Base-by-base conservation (phyloP, 1,140 invertebrate species). In the Chlorops oryzae region DNA sequence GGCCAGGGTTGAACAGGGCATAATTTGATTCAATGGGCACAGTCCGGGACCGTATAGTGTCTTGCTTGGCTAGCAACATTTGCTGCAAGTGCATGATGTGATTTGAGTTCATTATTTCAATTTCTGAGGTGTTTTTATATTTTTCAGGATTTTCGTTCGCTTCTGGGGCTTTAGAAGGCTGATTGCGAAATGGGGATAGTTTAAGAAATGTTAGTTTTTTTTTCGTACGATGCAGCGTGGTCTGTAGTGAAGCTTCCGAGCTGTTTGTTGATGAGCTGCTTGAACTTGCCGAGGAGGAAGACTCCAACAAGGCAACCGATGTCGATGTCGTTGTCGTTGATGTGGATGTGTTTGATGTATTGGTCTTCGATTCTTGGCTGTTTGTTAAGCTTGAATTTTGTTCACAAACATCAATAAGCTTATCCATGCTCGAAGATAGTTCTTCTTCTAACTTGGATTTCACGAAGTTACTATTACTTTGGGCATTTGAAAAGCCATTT, bases 1-100 rank as follows among this genome's bases (percentile, higher is more conserved):
- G 69, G 0, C 69, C 65, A 7, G 69, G 68, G 51, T 71, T 67
- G 18, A 71, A 71, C 7, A 71, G 40, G 7, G 71, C 68, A 48
- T 71, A 71, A 50, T 71, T 71, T 7, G 65, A 71, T 43, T 71
- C 69, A 37, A 66, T 63, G 20, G 65, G 67, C 32, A 68, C 68
- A 3, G 65, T 70, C 47, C 63, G 58, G 1, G 65, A 58, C 6
- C 65, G 57, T 20, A 59, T 62, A 44, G 63, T 64, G 21, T 49
- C 34, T 17, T 58, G 39, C 5, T 52, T 45, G 37, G 28, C 45
- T 4, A 52, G 55, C 20, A 69, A 35, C 48, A 70, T 25, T 13
- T 64, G 56, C 21, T 70, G 66, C 41, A 70, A 41, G 25, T 70
- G 66, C 25, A 69, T 18, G 60, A 70, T 64, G 43, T 70, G 65